Evolutionary conservation across 2,888 invertebrate species (phyloP), one percentile per base, ranked within the genome.

Genomic region (Pecten maximus): DNA sequence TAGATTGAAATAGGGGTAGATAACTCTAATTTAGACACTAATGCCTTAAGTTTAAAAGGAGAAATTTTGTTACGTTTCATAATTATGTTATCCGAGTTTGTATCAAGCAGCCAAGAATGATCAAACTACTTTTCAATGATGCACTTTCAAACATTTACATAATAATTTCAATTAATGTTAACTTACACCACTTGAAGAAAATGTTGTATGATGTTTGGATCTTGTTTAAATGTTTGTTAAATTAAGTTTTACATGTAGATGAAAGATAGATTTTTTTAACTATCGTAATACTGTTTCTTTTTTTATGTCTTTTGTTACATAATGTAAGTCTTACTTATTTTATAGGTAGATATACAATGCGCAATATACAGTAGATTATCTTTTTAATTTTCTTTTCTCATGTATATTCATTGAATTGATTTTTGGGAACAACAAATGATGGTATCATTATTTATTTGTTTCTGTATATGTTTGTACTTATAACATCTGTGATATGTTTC

Each of bases 1-100:
- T 93, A 23, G 93, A 93, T 44, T 94, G 89, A 60, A 23, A n/a
- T 39, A 74, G 28, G 28, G 74, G 74, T 0, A 35, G 74, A 28
- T 35, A 74, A 35, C 74, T 74, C 28, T 74, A 74, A 28, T 2
- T 74, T 74, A 50, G 15, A 74, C 12, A 10, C 28, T 10, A 35
- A 74, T 74, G 28, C 6, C 74, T 35, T 16, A 23, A 35, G 12
- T 44, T 44, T 44, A 44, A 44, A 35, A 1, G 8, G n/a, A n/a
- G 60, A 60, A 60, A 28, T 60, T 60, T 74, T 74, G 6, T 35
- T 10, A 74, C 35, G 4, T 60, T 60, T 60, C 4, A 60, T 74
- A 1, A 74, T 28, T 12, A 74, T 35, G 74, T 74, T 10, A 74
- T 74, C 74, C 28, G 15, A 74, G 2, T 74, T 35, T 74, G 28